Evolutionary conservation across 1,140 invertebrate species (phyloP).

Genomic region (Bombus soroeensis): DNA sequence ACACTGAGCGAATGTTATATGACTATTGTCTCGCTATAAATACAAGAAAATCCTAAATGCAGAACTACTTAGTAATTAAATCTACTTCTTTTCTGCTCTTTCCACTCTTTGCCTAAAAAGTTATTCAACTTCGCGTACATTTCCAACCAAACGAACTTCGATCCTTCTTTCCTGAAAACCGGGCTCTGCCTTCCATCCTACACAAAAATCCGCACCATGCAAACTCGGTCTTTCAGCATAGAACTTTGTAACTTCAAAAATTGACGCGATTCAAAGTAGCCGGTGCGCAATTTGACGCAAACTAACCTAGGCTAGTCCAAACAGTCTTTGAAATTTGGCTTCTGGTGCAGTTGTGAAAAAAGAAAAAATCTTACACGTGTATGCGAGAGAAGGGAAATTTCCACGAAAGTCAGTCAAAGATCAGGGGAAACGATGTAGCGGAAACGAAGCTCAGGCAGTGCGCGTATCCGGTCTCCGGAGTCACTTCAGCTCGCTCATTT

Average conservation of each 20-base stretch:
- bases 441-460: slow-evolving; percentile 4
- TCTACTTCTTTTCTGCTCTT: not conserved
- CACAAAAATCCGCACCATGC: too few species aligned
- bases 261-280: slow-evolving; percentile 2
- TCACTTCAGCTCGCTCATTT: slow-evolving; percentile 27
- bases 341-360: not conserved
- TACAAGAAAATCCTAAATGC: not conserved
- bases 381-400: not conserved
- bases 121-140: not conserved
- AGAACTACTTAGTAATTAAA: not conserved
- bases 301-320: not conserved
- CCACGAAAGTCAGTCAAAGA: slow-evolving; percentile 13
- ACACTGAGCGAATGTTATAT: too few species aligned
- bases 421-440: slow-evolving; percentile 13
- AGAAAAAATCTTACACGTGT: not conserved
- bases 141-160: not conserved
- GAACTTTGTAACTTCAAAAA: slow-evolving; percentile 5
- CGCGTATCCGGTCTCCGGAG: not conserved
- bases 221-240: not conserved
- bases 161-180: not conserved
- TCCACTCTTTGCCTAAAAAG: not conserved
- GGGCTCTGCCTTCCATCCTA: not conserved
- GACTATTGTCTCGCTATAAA: not conserved
- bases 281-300: not conserved
- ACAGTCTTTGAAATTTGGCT: slow-evolving; percentile 36